Percentiles rank a stretch among this genome's conserved stretches.
Conservation (phyloP, 2,113 vertebrate genomes). For the Leucosticte australis region DNA sequence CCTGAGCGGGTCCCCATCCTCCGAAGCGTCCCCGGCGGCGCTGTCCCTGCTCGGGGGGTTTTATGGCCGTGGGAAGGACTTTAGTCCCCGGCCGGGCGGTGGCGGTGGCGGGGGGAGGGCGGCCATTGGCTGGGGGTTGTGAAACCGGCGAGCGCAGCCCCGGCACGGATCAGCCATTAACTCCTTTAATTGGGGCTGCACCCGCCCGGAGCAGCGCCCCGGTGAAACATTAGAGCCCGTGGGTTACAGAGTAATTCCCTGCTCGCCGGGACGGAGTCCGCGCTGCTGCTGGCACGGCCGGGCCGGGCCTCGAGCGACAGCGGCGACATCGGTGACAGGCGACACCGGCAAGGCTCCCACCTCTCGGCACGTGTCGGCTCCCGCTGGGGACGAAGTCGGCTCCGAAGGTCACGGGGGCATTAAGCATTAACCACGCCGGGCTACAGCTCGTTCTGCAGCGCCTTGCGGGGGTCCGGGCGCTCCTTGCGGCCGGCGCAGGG, state of each 20-base stretch:
- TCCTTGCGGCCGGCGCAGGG: background rate
- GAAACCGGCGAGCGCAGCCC: slow-evolving; percentile 16
- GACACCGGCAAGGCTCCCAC: background rate
- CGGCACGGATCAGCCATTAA: slow-evolving; percentile 55
- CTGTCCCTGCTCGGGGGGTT: background rate
- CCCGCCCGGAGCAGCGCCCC: background rate
- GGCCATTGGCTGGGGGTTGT: slow-evolving; percentile 39
- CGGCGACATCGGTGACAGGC: background rate
- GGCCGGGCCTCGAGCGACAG: background rate
- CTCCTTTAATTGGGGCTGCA: slow-evolving; percentile 36
- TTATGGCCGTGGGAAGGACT: slow-evolving; percentile 63
- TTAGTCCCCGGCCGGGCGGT: slow-evolving; percentile 35
- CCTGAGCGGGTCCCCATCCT: slow-evolving; percentile 45
- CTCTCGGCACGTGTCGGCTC: background rate
- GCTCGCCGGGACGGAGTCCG: background rate
- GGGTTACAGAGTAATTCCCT: slow-evolving; percentile 18
- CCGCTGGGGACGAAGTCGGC: background rate
- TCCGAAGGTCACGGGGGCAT: slow-evolving; percentile 47
- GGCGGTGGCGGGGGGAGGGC: background rate
- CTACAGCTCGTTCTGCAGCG: slow-evolving; percentile 47
- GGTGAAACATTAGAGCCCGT: background rate
- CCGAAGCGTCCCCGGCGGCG: background rate
- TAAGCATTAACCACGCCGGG: slow-evolving; percentile 38
- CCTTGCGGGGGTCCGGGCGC: background rate
- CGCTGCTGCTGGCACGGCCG: background rate